Evolutionary conservation across 2,113 vertebrate genomes (phyloP).

Genomic region (Carettochelys insculpta): DNA sequence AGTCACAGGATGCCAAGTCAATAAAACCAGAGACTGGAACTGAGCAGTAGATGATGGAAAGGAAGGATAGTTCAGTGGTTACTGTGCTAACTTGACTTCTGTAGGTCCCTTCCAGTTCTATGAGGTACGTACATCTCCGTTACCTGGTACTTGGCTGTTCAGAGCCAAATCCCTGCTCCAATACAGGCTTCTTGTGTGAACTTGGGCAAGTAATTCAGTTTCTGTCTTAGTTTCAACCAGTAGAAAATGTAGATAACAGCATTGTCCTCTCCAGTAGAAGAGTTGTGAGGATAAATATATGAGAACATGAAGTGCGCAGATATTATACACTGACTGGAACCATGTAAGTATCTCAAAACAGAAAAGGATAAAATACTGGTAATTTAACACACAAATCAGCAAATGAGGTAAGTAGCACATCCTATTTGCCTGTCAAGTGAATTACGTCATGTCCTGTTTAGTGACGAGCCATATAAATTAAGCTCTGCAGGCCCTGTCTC

Average conservation of each 20-base stretch:
- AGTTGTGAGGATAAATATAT: not conserved
- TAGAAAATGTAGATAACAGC: not conserved
- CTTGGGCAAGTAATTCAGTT: not conserved
- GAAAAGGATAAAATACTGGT: not conserved
- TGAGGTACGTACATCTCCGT: too few relatives aligned
- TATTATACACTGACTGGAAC: not conserved
- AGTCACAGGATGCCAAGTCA: not conserved
- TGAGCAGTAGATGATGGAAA: not conserved
- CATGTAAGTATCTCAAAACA: not conserved
- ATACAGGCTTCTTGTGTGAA: not conserved
- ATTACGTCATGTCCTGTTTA: not conserved
- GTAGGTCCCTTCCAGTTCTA: too few relatives aligned
- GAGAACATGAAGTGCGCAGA: not conserved
- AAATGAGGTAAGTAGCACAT: accelerated
- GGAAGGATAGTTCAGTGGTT: not conserved
- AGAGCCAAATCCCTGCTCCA: not conserved
- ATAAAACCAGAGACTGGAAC: not conserved
- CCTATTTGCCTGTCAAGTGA: not conserved
- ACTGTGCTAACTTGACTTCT: not conserved
- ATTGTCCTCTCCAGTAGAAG: not conserved
- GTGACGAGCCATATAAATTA: not conserved
- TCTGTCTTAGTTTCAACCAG: not conserved
- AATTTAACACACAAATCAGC: not conserved
- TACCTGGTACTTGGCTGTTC: not conserved
- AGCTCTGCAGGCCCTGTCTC: not conserved